Evolutionary conservation across 2,888 invertebrate species (phyloP), one percentile per base, ranked within the genome.

Genomic region (Sisyra terminalis): DNA sequence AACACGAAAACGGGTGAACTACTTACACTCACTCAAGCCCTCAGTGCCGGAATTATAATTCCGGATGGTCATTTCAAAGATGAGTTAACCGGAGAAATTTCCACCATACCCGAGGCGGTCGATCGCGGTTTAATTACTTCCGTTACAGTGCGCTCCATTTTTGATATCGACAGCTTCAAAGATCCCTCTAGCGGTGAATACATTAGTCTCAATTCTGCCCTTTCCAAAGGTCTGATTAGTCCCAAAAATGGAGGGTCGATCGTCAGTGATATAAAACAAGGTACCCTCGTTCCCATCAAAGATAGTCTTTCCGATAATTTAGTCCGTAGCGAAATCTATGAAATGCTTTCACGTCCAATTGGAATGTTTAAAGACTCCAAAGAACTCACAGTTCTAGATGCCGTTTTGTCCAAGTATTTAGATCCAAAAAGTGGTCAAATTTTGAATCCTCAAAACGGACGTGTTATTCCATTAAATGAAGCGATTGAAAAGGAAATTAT

Each of bases 91-190:
- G 75, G 74, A 37, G 81, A 85, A 61, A 65, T 77, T 11, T 70
- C 86, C 46, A 71, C 78, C 15, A 75, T 94, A 47, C 73, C 77
- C 13, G 90, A 93, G 58, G 96, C 96, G 1, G 87, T 90, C 11
- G 80, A 85, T 55, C 77, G 83, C 46, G 94, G 94, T 48, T 72
- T 89, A 37, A 82, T 96, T 45, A 83, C 83, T 17, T 88, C 89
- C 1, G 82, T 92, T 14, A 75, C 82, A 4, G 82, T 86, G 57
- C 82, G 82, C 59, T 86, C 87, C 2, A 83, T 93, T 51, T 93
- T 93, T 57, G 85, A 90, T 59, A 87, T 94, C 46, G 89, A 90
- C 52, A 92, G 85, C 43, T 86, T 92, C 57, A 82, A 80, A 56
- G 85, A 88, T 60, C 78, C 83, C 1, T 73, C 78, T 53, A 81